Conservation (phyloP, 2,888 invertebrate genomes). For the Andrena bucephala region DNA sequence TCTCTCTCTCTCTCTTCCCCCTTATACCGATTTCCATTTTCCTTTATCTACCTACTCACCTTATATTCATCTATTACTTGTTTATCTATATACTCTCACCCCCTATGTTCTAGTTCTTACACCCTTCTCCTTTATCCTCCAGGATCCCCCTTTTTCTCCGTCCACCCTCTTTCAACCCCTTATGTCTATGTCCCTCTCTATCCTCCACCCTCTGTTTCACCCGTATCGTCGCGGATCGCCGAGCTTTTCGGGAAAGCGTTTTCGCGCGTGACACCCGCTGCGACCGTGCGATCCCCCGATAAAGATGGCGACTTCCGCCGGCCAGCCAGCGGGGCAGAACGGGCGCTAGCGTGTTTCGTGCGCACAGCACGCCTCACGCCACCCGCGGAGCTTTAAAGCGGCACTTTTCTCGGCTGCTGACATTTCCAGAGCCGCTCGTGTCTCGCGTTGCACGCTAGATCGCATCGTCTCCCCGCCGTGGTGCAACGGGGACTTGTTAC, state of each 20-base stretch:
- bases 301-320: slow-evolving; percentile 57
- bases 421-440: slow-evolving; percentile 34
- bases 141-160: not conserved
- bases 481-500: slow-evolving; percentile 29
- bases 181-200: slow-evolving; percentile 13
- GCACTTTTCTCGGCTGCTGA: slow-evolving; percentile 57
- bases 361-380: slow-evolving; percentile 48
- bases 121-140: slow-evolving; percentile 19
- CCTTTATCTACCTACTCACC: not conserved
- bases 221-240: slow-evolving; percentile 29
- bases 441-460: not conserved
- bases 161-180: not conserved
- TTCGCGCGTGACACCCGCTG: slow-evolving; percentile 42
- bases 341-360: slow-evolving; percentile 61
- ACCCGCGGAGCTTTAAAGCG: slow-evolving; percentile 53
- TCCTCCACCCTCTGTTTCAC: not conserved
- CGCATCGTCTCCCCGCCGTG: not conserved
- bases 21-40: slow-evolving; percentile 2
- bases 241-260: slow-evolving; percentile 48
- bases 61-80: not conserved
- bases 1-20: not conserved
- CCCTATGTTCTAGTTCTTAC: slow-evolving; percentile 5
- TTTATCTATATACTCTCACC: slow-evolving; percentile 21
- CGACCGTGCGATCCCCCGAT: slow-evolving; percentile 49
- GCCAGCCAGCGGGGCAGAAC: slow-evolving; percentile 36